Evolutionary conservation across 2,113 vertebrate species (phyloP), one percentile per base, ranked within the genome.

Genomic region (Pungitius pungitius): DNA sequence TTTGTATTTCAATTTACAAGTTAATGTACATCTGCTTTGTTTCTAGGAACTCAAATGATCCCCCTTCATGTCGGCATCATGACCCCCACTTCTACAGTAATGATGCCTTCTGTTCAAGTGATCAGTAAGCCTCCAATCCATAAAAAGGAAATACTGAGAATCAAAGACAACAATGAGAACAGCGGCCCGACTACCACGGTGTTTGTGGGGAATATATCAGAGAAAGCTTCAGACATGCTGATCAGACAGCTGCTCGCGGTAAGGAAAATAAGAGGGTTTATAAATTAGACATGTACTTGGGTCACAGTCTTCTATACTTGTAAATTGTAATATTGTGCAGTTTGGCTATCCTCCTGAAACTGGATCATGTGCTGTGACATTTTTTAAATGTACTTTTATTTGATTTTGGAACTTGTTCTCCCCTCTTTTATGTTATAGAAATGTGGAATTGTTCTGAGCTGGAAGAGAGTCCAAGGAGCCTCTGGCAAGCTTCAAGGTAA

Each of bases 401-500:
- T 26, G 13, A 62, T 10, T 33, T 9, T 0, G 73, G 1, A 70
- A 51, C 43, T 51, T 1, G 15, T 59, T 26, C 14, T 43, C 52
- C 1, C 15, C 2, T 69, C 75, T 86, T 14, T 30, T 26, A 81
- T 54, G 81, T 62, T 92, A 82, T 87, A 92, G 98, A 99, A 99
- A 96, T 99, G 98, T 91, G 98, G 98, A 74, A 95, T 99, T 91
- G 98, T 99, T 90, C 93, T 99, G 82, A 99, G 97, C 86, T 99
- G 98, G 97, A 99, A 99, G 87, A 95, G 98, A 93, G 98, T 99
- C 22, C 98, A 99, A 89, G 98, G 98, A 57, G 98, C 97, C 80
- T 99, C 98, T 88, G 98, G 98, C 87, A 99, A 99, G 91, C 96
- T 99, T 89, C 98, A 99, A 96, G 98, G 98, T 99, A 94, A 89